These are phyloP conservation scores for Pachyuromys duprasi DNA, from an alignment of 2,797 vertebrate genomes.

Conservation along the genomic window DNA sequence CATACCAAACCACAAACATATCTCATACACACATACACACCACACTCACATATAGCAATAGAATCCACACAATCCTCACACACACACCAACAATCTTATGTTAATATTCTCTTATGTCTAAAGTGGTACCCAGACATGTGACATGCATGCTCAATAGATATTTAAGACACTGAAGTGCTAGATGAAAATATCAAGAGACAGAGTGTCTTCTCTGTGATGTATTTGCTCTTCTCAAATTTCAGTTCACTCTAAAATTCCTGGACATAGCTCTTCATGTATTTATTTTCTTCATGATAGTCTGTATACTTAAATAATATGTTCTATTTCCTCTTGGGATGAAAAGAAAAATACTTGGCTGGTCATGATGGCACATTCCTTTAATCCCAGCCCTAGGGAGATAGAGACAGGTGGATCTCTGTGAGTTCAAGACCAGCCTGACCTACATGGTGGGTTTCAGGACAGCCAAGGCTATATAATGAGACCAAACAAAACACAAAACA, in stretches of 20 bases:
- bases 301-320: background rate
- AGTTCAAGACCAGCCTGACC: background rate
- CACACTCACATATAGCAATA: background rate
- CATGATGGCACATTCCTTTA: background rate
- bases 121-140: background rate
- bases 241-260: background rate
- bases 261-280: background rate
- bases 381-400: background rate
- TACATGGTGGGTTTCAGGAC: background rate
- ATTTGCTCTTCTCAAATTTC: background rate
- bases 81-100: background rate
- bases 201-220: background rate
- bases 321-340: background rate
- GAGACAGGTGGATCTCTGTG: background rate
- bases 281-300: background rate
- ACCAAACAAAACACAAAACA: background rate
- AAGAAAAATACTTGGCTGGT: conserved; percentile 27
- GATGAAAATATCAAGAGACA: background rate
- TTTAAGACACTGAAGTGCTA: background rate
- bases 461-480: background rate
- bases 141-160: background rate
- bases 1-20: background rate
- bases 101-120: background rate
- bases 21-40: background rate
- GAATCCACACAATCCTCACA: too few species aligned